Evolutionary conservation across 2,797 vertebrate species (phyloP).

Genomic region (Odontamblyopus lacepedii): DNA sequence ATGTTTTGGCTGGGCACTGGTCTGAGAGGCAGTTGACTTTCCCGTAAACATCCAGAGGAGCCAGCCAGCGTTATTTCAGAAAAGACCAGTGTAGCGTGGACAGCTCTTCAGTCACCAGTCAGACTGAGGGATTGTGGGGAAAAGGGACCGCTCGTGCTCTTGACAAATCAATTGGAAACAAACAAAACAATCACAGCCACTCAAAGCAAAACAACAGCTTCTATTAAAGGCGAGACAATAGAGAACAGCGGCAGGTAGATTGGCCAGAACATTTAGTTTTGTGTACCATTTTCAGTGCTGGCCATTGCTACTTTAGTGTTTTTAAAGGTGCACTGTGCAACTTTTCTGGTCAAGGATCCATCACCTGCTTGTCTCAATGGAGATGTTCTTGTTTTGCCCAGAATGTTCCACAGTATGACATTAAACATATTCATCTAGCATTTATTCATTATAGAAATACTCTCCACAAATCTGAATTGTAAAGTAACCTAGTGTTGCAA

Average conservation of each 20-base stretch:
- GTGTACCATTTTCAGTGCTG: constrained; percentile 31
- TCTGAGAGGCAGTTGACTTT: constrained; percentile 49
- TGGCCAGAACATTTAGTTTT: constrained; percentile 20
- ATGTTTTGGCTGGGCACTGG: constrained; percentile 38
- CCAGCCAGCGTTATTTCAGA: constrained; percentile 47
- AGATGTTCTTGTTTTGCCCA: too few relatives aligned
- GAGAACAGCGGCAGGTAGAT: constrained; percentile 28
- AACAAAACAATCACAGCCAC: constrained; percentile 44
- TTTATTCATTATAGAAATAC: too few relatives aligned
- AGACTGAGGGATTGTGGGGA: constrained; percentile 40
- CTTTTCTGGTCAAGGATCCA: too few relatives aligned
- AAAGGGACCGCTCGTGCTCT: constrained; percentile 43
- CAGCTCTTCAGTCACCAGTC: constrained; percentile 30
- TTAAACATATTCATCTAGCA: too few relatives aligned
- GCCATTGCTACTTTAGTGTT: constrained; percentile 5
- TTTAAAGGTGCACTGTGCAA: neutral
- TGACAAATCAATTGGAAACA: constrained; percentile 56
- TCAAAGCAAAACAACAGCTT: constrained; percentile 24
- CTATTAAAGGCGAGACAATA: constrained; percentile 34
- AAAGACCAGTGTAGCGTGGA: constrained; percentile 46
- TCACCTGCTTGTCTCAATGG: too few relatives aligned
- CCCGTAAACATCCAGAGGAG: constrained; percentile 50
- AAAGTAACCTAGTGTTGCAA: too few relatives aligned
- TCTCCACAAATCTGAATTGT: too few relatives aligned
- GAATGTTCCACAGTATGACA: too few relatives aligned